Evolutionary conservation across 2,888 invertebrate genomes (phyloP).

Genomic region (Liposcelis brunnea): DNA sequence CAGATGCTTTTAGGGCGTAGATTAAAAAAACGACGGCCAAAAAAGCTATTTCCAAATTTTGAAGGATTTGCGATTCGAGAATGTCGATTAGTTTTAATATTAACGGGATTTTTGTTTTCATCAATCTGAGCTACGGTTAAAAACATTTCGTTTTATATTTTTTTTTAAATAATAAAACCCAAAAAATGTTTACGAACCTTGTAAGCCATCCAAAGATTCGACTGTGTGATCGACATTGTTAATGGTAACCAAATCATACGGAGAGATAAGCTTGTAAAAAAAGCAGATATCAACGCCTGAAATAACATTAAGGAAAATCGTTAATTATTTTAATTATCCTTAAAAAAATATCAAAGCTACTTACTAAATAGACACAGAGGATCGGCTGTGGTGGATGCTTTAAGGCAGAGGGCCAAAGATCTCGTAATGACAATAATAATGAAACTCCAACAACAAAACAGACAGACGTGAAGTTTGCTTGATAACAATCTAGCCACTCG

Average conservation of each 20-base stretch:
- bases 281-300: background rate
- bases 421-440: background rate
- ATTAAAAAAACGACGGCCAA: no score
- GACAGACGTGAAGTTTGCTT: conserved; percentile 1
- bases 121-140: no score
- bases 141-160: no score
- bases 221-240: background rate
- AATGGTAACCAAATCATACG: conserved; percentile 2
- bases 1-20: no score
- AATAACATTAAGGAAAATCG: background rate
- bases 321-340: background rate
- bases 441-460: conserved; percentile 1
- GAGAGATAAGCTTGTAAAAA: conserved; percentile 1
- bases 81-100: no score
- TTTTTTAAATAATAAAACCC: no score
- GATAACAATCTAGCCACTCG: conserved; percentile 5
- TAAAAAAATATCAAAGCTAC: background rate
- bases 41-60: no score
- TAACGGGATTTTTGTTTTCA: no score
- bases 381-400: no score
- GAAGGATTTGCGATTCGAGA: no score
- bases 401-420: background rate
- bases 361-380: conserved; percentile 1
- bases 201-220: background rate
- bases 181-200: background rate